Conservation (phyloP, 2,888 invertebrate genomes). For the Euplagia quadripunctaria region DNA sequence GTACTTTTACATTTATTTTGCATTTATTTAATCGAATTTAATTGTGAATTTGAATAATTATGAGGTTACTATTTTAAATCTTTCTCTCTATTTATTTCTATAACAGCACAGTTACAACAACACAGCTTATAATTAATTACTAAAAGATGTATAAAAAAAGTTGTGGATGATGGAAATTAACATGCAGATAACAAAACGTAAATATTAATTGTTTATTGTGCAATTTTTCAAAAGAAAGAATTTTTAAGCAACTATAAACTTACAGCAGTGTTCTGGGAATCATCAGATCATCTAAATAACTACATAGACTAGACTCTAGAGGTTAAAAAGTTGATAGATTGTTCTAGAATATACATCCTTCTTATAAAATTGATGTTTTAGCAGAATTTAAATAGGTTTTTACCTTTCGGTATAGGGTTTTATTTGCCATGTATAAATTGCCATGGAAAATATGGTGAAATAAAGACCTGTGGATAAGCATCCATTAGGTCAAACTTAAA, state of each 20-base stretch:
- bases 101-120: too few species aligned
- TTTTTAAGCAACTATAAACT: background rate
- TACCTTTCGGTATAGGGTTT: too few species aligned
- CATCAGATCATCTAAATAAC: background rate
- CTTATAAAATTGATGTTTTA: background rate
- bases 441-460: too few species aligned
- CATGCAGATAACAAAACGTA: background rate
- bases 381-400: background rate
- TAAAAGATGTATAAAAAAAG: too few species aligned
- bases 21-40: too few species aligned
- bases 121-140: too few species aligned
- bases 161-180: background rate
- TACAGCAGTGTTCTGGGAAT: constrained; percentile 1
- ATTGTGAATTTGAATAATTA: too few species aligned
- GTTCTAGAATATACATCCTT: background rate
- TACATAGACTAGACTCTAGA: background rate
- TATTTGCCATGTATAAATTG: too few species aligned
- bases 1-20: too few species aligned
- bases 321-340: background rate
- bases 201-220: background rate
- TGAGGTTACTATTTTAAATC: too few species aligned
- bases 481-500: background rate
- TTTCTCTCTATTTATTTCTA: too few species aligned
- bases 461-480: background rate
- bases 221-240: background rate